These are phyloP conservation scores for Willowsia nigromaculata DNA, from an alignment of 2,888 invertebrate species.

Conservation along the genomic window DNA sequence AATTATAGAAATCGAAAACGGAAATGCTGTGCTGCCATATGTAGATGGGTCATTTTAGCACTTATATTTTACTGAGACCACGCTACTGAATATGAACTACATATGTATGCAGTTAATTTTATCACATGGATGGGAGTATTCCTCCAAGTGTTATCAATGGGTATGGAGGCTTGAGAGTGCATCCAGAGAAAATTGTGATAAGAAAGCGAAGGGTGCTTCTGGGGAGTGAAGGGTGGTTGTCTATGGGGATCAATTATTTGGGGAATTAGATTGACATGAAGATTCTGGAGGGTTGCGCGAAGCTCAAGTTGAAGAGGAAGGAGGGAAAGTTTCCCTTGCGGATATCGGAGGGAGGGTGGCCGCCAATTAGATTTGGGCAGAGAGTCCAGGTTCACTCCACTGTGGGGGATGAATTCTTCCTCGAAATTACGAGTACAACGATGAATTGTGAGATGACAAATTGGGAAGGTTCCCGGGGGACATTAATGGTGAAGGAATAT, in stretches of 20 bases:
- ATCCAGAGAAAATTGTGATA: slow-evolving; percentile 76
- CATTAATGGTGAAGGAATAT: background rate
- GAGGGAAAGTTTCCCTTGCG: background rate
- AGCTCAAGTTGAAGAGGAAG: background rate
- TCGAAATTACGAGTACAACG: background rate
- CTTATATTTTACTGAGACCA: no score
- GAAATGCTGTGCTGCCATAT: no score
- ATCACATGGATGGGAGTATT: slow-evolving; percentile 82
- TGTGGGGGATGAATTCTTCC: background rate
- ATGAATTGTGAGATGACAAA: background rate
- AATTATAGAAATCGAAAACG: no score
- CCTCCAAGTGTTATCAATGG: slow-evolving; percentile 81
- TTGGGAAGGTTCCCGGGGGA: background rate
- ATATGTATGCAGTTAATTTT: no score
- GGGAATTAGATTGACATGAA: background rate
- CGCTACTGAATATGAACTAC: no score
- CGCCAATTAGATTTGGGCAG: background rate
- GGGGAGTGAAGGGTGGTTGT: background rate
- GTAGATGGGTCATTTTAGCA: no score
- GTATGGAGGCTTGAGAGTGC: slow-evolving; percentile 80
- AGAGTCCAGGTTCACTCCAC: background rate
- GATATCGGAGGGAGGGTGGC: background rate
- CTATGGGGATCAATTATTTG: background rate
- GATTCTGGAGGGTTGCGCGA: background rate
- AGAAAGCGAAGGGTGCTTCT: slow-evolving; percentile 79